Evolutionary conservation across 2,113 vertebrate genomes (phyloP).

Genomic region (Phycodurus eques): DNA sequence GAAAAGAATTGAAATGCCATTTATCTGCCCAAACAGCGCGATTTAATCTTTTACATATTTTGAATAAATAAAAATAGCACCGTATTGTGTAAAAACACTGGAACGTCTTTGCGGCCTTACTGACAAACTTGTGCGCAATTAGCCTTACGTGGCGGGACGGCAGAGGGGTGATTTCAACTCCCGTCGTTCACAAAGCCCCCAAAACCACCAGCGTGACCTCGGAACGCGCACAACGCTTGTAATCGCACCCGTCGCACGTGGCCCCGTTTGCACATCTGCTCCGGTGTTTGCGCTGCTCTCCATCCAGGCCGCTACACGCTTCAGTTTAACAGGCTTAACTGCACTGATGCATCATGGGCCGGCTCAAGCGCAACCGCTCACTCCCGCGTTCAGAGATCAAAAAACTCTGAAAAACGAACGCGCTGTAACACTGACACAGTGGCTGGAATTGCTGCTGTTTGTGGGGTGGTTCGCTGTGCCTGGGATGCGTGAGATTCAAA

Average conservation of each 20-base stretch:
- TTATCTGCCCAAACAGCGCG: too few relatives aligned
- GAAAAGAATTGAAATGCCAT: too few relatives aligned
- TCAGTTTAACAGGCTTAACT: not conserved
- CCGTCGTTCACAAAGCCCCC: not conserved
- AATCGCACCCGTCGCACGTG: not conserved
- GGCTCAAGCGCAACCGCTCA: not conserved
- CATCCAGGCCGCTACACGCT: not conserved
- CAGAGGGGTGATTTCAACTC: not conserved
- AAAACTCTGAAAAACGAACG: not conserved
- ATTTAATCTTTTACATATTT: too few relatives aligned
- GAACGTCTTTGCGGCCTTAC: not conserved
- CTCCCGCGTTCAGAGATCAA: not conserved
- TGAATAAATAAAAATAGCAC: too few relatives aligned
- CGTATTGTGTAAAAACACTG: too few relatives aligned
- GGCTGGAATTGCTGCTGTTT: not conserved
- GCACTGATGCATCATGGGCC: not conserved
- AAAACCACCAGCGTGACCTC: not conserved
- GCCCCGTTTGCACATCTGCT: slow-evolving; percentile 53
- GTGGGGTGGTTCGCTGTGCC: not conserved
- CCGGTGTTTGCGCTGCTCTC: slow-evolving; percentile 4
- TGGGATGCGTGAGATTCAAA: not conserved
- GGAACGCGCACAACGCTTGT: not conserved
- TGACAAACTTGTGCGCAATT: not conserved
- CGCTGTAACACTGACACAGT: not conserved
- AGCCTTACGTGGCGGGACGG: not conserved